Evolutionary conservation across 2,113 vertebrate genomes (phyloP).

Genomic region (Lycaon pictus): DNA sequence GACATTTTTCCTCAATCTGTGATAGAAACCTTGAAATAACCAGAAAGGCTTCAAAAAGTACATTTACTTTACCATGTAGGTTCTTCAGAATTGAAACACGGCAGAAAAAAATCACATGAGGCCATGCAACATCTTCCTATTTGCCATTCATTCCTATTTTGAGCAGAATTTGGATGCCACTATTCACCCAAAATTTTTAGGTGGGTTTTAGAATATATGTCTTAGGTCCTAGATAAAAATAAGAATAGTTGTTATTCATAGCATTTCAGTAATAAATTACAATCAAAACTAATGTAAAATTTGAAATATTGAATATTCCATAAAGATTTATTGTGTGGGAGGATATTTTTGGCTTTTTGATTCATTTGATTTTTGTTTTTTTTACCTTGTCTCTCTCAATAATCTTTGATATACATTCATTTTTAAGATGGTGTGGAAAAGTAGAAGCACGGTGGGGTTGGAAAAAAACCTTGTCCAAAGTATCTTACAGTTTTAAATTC

Average conservation of each 20-base stretch:
- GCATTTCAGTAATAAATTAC: neutral
- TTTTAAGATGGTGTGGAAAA: neutral
- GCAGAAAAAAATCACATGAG: neutral
- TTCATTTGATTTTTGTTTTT: neutral
- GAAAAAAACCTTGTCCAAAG: neutral
- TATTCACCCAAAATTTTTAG: neutral
- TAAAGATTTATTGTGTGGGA: neutral
- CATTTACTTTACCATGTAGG: neutral
- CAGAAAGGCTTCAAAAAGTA: neutral
- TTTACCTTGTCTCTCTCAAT: neutral
- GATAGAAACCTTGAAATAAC: slow-evolving; percentile 30
- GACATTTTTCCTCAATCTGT: neutral
- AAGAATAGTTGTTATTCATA: neutral
- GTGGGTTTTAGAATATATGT: neutral
- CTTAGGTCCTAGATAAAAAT: neutral
- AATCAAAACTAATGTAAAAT: neutral
- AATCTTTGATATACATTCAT: neutral
- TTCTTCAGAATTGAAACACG: neutral
- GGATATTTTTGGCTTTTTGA: neutral
- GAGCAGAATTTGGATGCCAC: neutral
- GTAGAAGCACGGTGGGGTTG: neutral
- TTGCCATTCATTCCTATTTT: neutral
- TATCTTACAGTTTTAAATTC: neutral
- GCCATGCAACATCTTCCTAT: neutral
- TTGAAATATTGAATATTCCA: neutral